Conservation (phyloP, 2,113 vertebrate genomes). For the Spea bombifrons region DNA sequence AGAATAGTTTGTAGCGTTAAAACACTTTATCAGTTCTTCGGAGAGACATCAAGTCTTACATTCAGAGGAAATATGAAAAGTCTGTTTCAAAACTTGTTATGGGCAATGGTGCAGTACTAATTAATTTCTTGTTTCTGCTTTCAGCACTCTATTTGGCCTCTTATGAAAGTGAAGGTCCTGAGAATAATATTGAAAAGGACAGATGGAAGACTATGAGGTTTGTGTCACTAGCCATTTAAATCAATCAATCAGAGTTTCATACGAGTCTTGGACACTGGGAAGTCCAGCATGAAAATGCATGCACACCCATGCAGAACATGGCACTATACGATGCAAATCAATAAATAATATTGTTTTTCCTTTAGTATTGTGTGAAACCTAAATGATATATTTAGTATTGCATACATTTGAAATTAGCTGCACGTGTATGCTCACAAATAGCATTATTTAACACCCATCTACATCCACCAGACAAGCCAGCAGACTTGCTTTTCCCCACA, state of each 20-base stretch:
- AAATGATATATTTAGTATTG: no score
- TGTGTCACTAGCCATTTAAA: conserved; percentile 53
- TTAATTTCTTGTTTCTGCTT: conserved; percentile 44
- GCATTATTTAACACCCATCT: no score
- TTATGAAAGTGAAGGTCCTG: conserved; percentile 89
- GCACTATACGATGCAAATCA: no score
- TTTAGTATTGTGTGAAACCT: no score
- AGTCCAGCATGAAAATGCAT: background rate
- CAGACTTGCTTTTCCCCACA: no score
- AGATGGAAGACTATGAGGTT: conserved; percentile 94
- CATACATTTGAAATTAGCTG: no score
- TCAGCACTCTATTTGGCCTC: conserved; percentile 89
- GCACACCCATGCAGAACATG: no score
- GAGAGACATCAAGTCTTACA: background rate
- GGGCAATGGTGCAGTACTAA: conserved; percentile 32
- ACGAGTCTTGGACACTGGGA: conserved; percentile 14
- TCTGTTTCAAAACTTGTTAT: background rate
- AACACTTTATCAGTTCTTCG: no score
- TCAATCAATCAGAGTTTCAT: conserved; percentile 10
- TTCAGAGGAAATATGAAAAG: background rate
- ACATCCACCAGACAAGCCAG: no score
- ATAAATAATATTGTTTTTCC: no score
- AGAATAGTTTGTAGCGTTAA: no score
- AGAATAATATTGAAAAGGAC: conserved; percentile 92
- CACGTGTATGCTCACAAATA: no score